Evolutionary conservation across 2,888 invertebrate genomes (phyloP), one percentile per base, ranked within the genome.

Genomic region (Platynereis dumerilii): DNA sequence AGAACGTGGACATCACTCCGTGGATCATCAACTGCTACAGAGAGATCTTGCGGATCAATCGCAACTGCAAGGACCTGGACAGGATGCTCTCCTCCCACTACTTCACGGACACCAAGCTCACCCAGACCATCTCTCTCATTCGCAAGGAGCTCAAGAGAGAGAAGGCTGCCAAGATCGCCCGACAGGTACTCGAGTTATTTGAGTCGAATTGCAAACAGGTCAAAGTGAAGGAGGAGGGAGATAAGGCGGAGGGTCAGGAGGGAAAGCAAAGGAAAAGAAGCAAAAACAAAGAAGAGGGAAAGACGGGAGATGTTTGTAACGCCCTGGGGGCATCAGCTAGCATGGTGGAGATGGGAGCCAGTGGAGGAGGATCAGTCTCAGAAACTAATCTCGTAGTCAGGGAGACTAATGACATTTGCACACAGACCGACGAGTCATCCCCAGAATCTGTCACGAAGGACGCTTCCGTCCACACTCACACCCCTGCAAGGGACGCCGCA

Each of bases 1-100:
- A 54, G 34, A 54, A 59, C 20, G 70, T 69, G 53, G 59, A 65
- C 2, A 60, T 54, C 15, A 58, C 56, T 55, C 67, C 58, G 57
- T 69, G 54, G 61, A 68, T 63, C 60, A 61, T 34, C 59, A 39
- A 74, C 54, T 73, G 74, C 59, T 76, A 76, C 65, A 69, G 73
- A 34, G 75, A 77, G 54, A 74, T 80, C 22, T 71, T 79, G 28
- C 69, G 71, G 24, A 75, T 79, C n/a, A 76, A 78, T 60, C 75
- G 74, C 28, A 70, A 70, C 42, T 62, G 62, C 45, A 76, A 74
- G 63, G 76, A 78, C 55, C 67, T 80, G 27, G 81, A 81, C 66
- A 74, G 73, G 48, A 73, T 78, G 42, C 64, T 78, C n/a, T 75
- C 77, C 57, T 74, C 78, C 1, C 69, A 74, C 15, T 79, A 74